Evolutionary conservation across 1,140 invertebrate species (phyloP), one percentile per base, ranked within the genome.

Genomic region (Lasaia peninsularis): DNA sequence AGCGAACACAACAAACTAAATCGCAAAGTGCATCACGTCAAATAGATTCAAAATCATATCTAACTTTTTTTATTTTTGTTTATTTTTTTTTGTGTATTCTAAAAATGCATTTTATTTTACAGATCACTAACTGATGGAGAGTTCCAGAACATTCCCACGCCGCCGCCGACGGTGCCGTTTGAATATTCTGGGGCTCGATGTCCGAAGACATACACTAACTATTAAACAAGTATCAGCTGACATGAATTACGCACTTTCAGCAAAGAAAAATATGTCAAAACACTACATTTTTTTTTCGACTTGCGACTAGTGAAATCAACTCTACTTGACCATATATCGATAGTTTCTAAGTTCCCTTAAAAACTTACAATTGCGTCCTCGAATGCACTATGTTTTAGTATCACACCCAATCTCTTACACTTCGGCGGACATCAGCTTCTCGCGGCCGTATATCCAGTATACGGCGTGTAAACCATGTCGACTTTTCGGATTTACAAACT

Each of bases 191-290:
- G 62, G 16, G 21, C 83, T 85, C 72, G 52, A 62, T 56, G 55
- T 59, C 37, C 60, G 34, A 35, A 54, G 48, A 52, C 53, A 35
- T 54, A 63, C 32, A 70, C 64, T 64, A 56, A 74, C 75, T 78
- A 80, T 79, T 69, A 62, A 78, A 75, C 75, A 72, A 75, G 68
- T 80, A 82, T 71, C 86, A 88, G 89, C 89, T 90, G 89, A 88
- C 87, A 90, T 88, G 89, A 90, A 88, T 89, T 87, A 90, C 89
- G 87, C 86, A 90, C 89, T 89, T 89, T 89, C 89, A 90, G 89
- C 87, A 90, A 90, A 90, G 87, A 90, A 90, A 90, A 90, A 88
- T 86, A 89, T 89, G 89, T 90, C 89, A 90, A 90, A 90, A 90
- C 89, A 89, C 89, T 90, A 90, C 83, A 85, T 82, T 80, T 80